Evolutionary conservation across 1,140 invertebrate species (phyloP).

Genomic region (Scaptomyza hsui): DNA sequence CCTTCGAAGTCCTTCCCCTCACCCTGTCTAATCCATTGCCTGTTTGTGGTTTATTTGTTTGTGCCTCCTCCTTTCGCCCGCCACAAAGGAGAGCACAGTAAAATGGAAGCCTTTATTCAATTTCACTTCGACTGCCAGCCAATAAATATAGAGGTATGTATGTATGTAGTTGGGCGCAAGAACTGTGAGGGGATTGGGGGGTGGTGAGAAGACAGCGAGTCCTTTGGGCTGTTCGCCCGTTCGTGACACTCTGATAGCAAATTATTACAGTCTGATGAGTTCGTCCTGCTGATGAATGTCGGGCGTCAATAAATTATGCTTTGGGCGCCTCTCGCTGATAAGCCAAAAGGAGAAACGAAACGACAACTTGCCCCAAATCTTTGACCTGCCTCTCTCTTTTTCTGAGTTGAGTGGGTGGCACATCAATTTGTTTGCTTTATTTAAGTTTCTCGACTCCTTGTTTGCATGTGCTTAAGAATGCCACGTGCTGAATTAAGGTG

Average conservation of each 20-base stretch:
- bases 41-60: constrained; percentile 33
- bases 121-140: constrained; percentile 71
- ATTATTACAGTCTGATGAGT: constrained; percentile 82
- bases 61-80: not conserved
- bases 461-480: constrained; percentile 13
- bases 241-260: constrained; percentile 77
- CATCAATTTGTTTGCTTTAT: constrained; percentile 80
- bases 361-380: constrained; percentile 22
- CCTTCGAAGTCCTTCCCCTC: constrained; percentile 1
- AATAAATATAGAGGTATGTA: not conserved
- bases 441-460: constrained; percentile 56
- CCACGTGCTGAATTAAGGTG: constrained; percentile 31
- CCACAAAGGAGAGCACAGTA: not conserved
- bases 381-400: not conserved
- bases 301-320: constrained; percentile 76
- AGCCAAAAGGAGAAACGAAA: constrained; percentile 8
- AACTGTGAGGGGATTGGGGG: not conserved
- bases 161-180: constrained; percentile 8
- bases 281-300: constrained; percentile 74
- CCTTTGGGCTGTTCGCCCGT: constrained; percentile 36
- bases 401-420: constrained; percentile 26
- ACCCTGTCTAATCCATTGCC: not conserved
- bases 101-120: constrained; percentile 65
- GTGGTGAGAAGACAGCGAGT: not conserved
- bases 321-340: constrained; percentile 47